phyloP scores from a whole-genome alignment of 2,888 invertebrate genomes.

The Geotrupes spiniger region DNA sequence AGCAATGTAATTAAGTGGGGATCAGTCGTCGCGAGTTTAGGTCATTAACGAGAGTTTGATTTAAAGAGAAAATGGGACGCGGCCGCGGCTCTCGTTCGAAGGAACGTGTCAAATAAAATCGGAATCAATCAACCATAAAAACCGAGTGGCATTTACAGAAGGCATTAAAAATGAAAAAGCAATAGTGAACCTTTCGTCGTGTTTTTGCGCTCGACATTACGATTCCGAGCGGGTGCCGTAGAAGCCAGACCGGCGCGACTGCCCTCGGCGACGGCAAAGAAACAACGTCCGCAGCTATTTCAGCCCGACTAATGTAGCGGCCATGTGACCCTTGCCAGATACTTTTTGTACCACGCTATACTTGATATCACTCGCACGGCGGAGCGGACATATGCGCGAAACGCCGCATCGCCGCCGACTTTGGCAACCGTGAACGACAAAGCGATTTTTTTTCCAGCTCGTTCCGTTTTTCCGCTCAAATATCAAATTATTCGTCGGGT shows the following conservation, averaged over 20 bases:
- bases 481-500: neutral
- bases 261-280: conserved; percentile 43
- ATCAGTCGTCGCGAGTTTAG: no score
- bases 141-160: conserved; percentile 24
- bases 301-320: conserved; percentile 40
- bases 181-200: conserved; percentile 36
- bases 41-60: no score
- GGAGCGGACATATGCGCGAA: conserved; percentile 24
- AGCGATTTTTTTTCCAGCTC: neutral
- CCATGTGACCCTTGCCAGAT: conserved; percentile 42
- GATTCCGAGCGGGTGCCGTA: conserved; percentile 39
- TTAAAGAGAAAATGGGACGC: conserved; percentile 7
- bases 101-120: conserved; percentile 23
- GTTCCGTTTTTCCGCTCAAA: conserved; percentile 9
- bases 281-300: conserved; percentile 42
- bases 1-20: no score
- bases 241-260: conserved; percentile 42
- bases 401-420: conserved; percentile 1
- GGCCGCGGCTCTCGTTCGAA: neutral
- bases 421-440: conserved; percentile 1
- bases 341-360: conserved; percentile 38
- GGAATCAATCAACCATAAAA: conserved; percentile 24
- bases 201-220: conserved; percentile 39
- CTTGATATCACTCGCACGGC: conserved; percentile 27
- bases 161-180: conserved; percentile 34